Percentiles rank a stretch among this genome's conserved stretches.
These are phyloP conservation scores for Eulemur coronatus DNA, from an alignment of 2,797 vertebrate genomes.

Conservation along the genomic window DNA sequence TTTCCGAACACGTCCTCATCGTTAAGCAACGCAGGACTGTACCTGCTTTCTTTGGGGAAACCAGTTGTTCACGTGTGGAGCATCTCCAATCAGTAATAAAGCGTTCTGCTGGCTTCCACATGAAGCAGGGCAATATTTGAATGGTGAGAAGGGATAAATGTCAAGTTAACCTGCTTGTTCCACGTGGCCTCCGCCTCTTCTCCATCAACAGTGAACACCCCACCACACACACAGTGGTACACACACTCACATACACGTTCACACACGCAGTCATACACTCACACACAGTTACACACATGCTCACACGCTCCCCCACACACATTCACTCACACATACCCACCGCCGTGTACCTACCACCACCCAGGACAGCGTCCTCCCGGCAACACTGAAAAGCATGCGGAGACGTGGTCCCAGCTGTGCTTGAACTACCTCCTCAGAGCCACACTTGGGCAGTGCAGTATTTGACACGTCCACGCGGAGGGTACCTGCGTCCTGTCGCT, in stretches of 20 bases:
- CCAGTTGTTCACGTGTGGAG: not conserved
- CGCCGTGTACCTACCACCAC: fast-evolving
- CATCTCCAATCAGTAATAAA: not conserved
- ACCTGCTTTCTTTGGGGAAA: not conserved
- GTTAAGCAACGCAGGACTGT: not conserved
- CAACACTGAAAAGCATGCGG: not conserved
- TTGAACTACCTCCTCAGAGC: fast-evolving
- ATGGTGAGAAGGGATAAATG: not conserved
- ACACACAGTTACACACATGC: not conserved
- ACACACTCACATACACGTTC: fast-evolving
- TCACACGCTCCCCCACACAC: not conserved
- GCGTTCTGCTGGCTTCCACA: not conserved
- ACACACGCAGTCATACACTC: not conserved
- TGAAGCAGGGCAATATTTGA: not conserved
- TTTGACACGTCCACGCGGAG: fast-evolving
- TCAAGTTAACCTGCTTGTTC: not conserved
- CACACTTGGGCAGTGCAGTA: fast-evolving
- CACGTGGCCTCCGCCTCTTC: not conserved
- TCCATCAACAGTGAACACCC: not conserved
- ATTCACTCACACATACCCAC: not conserved
- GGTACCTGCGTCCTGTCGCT: not conserved
- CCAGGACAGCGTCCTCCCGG: not conserved
- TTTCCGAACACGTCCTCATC: not conserved
- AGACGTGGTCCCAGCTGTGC: not conserved
- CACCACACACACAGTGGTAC: not conserved